phyloP scores from a whole-genome alignment of 1,140 invertebrate species.

The Drosophila pruinosa region DNA sequence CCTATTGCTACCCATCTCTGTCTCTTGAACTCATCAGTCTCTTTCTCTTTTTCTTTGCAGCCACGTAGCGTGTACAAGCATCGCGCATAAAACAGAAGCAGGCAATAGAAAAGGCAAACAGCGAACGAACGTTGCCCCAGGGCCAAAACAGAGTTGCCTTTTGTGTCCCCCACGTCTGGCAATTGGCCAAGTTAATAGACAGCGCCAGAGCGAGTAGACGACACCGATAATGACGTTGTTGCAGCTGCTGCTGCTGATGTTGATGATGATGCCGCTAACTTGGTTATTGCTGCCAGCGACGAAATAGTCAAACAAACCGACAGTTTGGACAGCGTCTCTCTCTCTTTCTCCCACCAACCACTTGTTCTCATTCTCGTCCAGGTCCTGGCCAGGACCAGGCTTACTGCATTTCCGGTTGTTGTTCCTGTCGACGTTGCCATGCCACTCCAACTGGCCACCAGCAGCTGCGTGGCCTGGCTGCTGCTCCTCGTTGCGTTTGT shows the following conservation, averaged over 20 bases:
- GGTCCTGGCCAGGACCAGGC: constrained; percentile 28
- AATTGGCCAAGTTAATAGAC: constrained; percentile 80
- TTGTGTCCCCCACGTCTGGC: constrained; percentile 52
- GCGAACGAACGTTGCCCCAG: constrained; percentile 8
- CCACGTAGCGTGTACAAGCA: not conserved
- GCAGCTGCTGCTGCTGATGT: constrained; percentile 56
- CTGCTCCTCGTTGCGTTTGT: constrained; percentile 65
- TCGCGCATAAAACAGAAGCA: constrained; percentile 47
- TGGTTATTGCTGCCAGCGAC: constrained; percentile 71
- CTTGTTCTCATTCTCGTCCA: not conserved
- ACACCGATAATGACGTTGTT: constrained; percentile 72
- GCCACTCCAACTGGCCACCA: constrained; percentile 56
- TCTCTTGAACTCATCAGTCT: not conserved
- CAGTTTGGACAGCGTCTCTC: constrained; percentile 9
- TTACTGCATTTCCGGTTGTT: constrained; percentile 76
- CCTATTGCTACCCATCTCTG: not conserved
- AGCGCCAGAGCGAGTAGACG: constrained; percentile 13
- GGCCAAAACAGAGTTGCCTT: constrained; percentile 44
- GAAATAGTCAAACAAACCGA: constrained; percentile 24
- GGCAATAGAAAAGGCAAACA: constrained; percentile 52
- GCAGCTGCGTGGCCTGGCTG: constrained; percentile 62
- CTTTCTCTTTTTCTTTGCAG: constrained; percentile 43
- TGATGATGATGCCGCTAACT: constrained; percentile 76
- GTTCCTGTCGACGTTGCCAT: constrained; percentile 62
- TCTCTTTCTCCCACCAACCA: not conserved